Evolutionary conservation across 2,888 invertebrate species (phyloP).

Genomic region (Clostera curtula): DNA sequence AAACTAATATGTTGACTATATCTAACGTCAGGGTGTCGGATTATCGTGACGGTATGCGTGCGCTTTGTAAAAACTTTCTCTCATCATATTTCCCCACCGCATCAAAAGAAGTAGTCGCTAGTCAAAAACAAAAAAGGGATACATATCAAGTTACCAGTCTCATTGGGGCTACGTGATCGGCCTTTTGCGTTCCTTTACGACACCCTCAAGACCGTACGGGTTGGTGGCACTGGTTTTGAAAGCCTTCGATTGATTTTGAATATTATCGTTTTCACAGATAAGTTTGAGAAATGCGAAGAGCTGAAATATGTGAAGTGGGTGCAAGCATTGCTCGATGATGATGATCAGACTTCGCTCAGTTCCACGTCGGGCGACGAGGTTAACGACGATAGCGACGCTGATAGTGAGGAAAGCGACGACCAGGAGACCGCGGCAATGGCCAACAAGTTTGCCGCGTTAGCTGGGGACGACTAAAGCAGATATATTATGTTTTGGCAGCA

Average conservation of each 20-base stretch:
- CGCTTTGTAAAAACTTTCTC: too few relatives aligned
- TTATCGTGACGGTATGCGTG: too few relatives aligned
- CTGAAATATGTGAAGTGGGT: conserved; percentile 79
- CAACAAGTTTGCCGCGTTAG: conserved; percentile 65
- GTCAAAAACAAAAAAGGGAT: too few relatives aligned
- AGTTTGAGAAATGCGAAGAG: conserved; percentile 77
- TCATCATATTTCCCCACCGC: too few relatives aligned
- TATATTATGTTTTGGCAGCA: too few relatives aligned
- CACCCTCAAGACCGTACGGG: too few relatives aligned
- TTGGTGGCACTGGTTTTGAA: not conserved
- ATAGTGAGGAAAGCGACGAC: conserved; percentile 17
- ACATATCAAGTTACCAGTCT: not conserved
- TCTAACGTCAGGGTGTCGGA: too few relatives aligned
- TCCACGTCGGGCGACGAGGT: conserved; percentile 19
- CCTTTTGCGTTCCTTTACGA: too few relatives aligned
- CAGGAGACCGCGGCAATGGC: conserved; percentile 34
- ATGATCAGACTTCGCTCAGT: conserved; percentile 13
- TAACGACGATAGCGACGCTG: conserved; percentile 21
- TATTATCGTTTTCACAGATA: conserved; percentile 49
- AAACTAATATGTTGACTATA: too few relatives aligned
- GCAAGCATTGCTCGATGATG: conserved; percentile 69
- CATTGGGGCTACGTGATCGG: too few relatives aligned
- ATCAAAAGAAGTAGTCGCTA: too few relatives aligned
- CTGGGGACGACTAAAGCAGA: conserved; percentile 28
- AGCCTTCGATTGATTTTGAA: not conserved